Evolutionary conservation across 2,888 invertebrate species (phyloP).

Genomic region (Eupithecia subfuscata): DNA sequence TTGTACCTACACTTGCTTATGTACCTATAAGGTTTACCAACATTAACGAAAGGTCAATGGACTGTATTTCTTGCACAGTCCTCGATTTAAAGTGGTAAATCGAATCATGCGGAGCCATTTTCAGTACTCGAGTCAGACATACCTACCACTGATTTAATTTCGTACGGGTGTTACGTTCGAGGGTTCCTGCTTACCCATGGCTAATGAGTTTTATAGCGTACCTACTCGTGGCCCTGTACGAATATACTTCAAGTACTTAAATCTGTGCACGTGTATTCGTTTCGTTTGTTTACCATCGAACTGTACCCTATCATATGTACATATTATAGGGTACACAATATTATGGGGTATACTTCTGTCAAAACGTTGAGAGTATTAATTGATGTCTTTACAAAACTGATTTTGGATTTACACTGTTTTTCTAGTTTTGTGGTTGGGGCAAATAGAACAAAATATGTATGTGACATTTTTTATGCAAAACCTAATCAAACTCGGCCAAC

Average conservation of each 20-base stretch:
- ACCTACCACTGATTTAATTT: conserved; percentile 18
- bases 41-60: neutral
- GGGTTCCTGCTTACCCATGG: conserved; percentile 17
- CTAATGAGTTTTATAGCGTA: conserved; percentile 29
- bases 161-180: conserved; percentile 14
- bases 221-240: conserved; percentile 11
- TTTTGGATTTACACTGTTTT: too few relatives aligned
- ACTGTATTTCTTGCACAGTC: neutral
- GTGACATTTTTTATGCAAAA: too few relatives aligned
- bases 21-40: neutral
- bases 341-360: too few relatives aligned
- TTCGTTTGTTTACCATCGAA: neutral
- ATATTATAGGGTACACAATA: too few relatives aligned
- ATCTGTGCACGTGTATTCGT: neutral
- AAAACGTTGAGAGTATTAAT: too few relatives aligned
- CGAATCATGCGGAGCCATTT: conserved; percentile 1
- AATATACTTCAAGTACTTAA: conserved; percentile 1
- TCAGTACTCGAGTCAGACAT: conserved; percentile 18
- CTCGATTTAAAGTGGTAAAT: conserved; percentile 14
- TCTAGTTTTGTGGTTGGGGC: too few relatives aligned
- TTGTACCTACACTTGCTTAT: neutral
- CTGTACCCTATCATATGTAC: neutral
- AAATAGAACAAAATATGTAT: too few relatives aligned
- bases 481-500: too few relatives aligned
- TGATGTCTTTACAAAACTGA: too few relatives aligned